Percentiles rank a stretch among this genome's conserved stretches.
Evolutionary conservation across 2,113 vertebrate genomes (phyloP).

Genomic region (Crotalus viridis): DNA sequence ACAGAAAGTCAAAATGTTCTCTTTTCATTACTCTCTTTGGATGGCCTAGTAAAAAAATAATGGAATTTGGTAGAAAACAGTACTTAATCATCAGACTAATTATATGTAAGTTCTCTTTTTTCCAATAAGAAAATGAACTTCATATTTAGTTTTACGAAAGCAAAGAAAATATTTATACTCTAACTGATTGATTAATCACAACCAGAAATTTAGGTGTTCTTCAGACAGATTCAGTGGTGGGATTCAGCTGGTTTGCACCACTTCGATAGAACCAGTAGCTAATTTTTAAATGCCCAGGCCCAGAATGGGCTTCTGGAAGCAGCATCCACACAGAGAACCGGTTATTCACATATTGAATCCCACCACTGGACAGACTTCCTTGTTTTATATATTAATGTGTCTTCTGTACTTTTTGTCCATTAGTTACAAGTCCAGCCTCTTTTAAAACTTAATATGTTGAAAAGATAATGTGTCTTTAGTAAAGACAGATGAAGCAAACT

Average conservation of each 20-base stretch:
- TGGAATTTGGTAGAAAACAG: constrained; percentile 3
- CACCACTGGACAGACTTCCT: neutral
- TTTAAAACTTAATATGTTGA: constrained; percentile 13
- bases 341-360: too few species aligned
- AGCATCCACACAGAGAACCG: too few species aligned
- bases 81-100: constrained; percentile 19
- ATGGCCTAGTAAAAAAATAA: neutral
- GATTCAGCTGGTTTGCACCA: too few species aligned
- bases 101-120: neutral
- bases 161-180: constrained; percentile 9
- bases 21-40: neutral
- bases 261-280: too few species aligned
- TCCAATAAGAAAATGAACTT: constrained; percentile 2
- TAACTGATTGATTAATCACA: constrained; percentile 27
- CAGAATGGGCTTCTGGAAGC: too few species aligned
- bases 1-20: neutral
- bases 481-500: neutral
- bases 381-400: neutral
- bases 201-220: constrained; percentile 34
- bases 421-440: neutral
- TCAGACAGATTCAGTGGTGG: accelerated
- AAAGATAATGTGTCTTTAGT: neutral
- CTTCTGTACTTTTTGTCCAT: neutral
- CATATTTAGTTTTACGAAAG: constrained; percentile 7
- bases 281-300: too few species aligned